Evolutionary conservation across 2,797 vertebrate species (phyloP).

Genomic region (Chanos chanos): DNA sequence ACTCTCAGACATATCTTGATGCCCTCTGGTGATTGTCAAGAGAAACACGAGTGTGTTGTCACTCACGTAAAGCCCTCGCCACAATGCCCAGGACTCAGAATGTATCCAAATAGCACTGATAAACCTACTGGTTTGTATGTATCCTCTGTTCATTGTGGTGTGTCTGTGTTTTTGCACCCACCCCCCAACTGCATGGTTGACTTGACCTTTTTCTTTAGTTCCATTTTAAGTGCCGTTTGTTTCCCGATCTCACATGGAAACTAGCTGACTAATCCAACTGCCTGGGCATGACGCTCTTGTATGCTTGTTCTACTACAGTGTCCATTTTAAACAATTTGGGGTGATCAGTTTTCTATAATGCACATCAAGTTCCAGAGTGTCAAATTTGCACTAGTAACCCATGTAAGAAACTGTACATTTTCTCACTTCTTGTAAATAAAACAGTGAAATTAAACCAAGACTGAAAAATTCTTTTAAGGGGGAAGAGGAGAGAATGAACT

Average conservation of each 20-base stretch:
- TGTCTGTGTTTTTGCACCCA: slow-evolving; percentile 5
- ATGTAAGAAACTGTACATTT: slow-evolving; percentile 99
- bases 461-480: slow-evolving; percentile 2
- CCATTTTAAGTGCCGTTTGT: slow-evolving; percentile 26
- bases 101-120: slow-evolving; percentile 20
- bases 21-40: not conserved
- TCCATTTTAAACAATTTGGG: slow-evolving; percentile 30
- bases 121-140: not conserved
- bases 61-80: not conserved
- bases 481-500: not conserved
- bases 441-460: slow-evolving; percentile 61
- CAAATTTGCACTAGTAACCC: slow-evolving; percentile 94
- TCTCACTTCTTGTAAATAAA: slow-evolving; percentile 98
- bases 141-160: not conserved
- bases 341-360: slow-evolving; percentile 46
- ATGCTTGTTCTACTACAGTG: slow-evolving; percentile 24
- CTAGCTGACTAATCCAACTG: slow-evolving; percentile 12
- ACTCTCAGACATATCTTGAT: not conserved
- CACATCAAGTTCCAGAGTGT: slow-evolving; percentile 57
- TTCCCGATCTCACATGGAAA: not conserved
- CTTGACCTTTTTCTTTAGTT: slow-evolving; percentile 16
- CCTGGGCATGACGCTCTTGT: slow-evolving; percentile 16
- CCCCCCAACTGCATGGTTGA: slow-evolving; percentile 25
- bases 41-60: not conserved
- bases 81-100: not conserved